Conservation (phyloP, 2,113 vertebrate species). For the Petrocephalus microphthalmus region DNA sequence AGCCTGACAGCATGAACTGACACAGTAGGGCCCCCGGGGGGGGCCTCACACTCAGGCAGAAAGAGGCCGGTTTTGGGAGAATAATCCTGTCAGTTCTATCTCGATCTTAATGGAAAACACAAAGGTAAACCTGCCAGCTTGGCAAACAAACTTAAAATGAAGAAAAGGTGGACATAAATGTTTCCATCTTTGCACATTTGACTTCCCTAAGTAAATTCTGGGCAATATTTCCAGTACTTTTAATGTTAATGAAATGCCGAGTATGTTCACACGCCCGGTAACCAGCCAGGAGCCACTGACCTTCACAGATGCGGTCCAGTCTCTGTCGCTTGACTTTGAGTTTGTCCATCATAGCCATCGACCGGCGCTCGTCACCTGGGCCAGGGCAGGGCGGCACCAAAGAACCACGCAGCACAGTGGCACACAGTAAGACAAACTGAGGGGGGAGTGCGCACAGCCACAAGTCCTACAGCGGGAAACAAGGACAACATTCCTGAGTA, state of each 20-base stretch:
- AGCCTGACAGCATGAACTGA: not conserved
- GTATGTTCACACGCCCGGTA: not conserved
- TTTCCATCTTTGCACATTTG: not conserved
- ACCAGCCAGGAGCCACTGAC: conserved; percentile 43
- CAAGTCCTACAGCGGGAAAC: conserved; percentile 35
- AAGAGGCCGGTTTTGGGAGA: not conserved
- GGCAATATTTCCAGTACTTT: not conserved
- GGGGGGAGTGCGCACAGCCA: conserved; percentile 24
- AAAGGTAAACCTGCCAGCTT: not conserved
- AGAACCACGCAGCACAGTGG: not conserved
- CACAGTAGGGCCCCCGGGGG: not conserved
- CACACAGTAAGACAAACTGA: not conserved
- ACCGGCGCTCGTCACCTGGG: conserved; percentile 54
- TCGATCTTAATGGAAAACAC: not conserved
- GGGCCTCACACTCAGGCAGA: not conserved
- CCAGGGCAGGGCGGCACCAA: conserved; percentile 41
- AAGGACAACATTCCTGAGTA: not conserved
- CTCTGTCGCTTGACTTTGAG: conserved; percentile 86
- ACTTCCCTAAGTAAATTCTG: not conserved
- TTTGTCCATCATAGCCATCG: conserved; percentile 79
- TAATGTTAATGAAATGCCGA: not conserved
- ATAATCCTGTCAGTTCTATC: not conserved
- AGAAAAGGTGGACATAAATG: not conserved
- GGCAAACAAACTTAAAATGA: not conserved
- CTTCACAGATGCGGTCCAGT: conserved; percentile 77